phyloP scores from a whole-genome alignment of 2,888 invertebrate genomes.

The Sthenelais limicola region DNA sequence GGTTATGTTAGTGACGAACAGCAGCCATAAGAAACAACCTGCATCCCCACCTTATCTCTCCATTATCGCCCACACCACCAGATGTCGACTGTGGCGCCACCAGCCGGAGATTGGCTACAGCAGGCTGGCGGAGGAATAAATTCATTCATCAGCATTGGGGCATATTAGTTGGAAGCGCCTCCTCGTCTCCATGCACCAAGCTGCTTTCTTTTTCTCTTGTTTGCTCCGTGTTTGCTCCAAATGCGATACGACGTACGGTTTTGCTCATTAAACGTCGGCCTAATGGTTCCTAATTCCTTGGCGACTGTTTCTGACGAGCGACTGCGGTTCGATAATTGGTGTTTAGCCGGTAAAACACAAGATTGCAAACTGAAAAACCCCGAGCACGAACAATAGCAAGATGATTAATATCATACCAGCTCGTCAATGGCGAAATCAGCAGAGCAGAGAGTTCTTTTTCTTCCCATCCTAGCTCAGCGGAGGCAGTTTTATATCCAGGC shows the following conservation, averaged over 20 bases:
- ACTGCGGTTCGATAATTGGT: conserved; percentile 38
- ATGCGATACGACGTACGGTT: conserved; percentile 37
- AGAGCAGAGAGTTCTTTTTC: conserved; percentile 23
- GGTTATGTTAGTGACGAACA: background rate
- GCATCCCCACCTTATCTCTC: conserved; percentile 27
- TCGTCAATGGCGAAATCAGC: conserved; percentile 37
- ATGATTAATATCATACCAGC: conserved; percentile 35
- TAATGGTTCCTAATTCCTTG: conserved; percentile 33
- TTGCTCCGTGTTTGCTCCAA: conserved; percentile 36
- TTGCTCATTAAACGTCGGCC: conserved; percentile 34
- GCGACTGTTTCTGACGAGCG: conserved; percentile 32
- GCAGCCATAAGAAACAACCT: conserved; percentile 32
- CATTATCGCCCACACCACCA: conserved; percentile 29
- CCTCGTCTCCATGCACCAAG: background rate
- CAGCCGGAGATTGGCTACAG: no score
- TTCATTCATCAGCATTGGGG: background rate
- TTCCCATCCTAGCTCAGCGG: background rate
- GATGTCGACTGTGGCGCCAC: background rate
- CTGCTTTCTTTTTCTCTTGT: conserved; percentile 33
- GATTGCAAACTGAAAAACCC: conserved; percentile 37
- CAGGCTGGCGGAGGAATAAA: no score
- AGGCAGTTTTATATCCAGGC: conserved; percentile 32
- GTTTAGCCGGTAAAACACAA: conserved; percentile 35
- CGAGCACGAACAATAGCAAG: conserved; percentile 11
- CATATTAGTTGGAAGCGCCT: background rate